These are phyloP conservation scores for Pseudachorutes palmiensis DNA, from an alignment of 1,140 invertebrate genomes.

Conservation along the genomic window DNA sequence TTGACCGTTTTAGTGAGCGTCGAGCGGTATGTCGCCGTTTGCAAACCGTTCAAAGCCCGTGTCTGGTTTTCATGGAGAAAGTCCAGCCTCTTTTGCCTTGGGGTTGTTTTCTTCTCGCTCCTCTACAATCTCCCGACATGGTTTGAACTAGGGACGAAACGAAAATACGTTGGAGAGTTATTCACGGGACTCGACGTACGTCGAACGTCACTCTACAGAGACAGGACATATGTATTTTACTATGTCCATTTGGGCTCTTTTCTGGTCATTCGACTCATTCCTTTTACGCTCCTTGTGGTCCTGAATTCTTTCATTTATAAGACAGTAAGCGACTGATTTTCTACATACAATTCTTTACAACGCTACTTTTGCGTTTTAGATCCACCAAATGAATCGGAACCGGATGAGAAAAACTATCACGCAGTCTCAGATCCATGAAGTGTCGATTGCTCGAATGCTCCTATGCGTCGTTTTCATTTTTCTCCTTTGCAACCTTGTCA, in stretches of 20 bases:
- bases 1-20: conserved; percentile 87
- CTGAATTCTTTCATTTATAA: conserved; percentile 82
- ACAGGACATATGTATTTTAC: conserved; percentile 64
- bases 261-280: conserved; percentile 80
- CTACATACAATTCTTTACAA: not conserved
- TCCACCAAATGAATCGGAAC: conserved; percentile 69
- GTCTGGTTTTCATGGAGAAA: conserved; percentile 82
- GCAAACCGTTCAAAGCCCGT: conserved; percentile 77
- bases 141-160: conserved; percentile 41
- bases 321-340: conserved; percentile 48
- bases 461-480: conserved; percentile 87
- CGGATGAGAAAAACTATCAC: conserved; percentile 68
- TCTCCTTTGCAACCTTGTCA: conserved; percentile 80
- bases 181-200: not conserved
- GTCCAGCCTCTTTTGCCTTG: conserved; percentile 70
- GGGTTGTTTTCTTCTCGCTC: conserved; percentile 68
- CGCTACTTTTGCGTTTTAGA: conserved; percentile 48
- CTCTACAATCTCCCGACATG: conserved; percentile 76
- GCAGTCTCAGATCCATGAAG: conserved; percentile 69
- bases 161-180: not conserved
- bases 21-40: conserved; percentile 91
- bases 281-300: conserved; percentile 69
- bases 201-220: conserved; percentile 34
- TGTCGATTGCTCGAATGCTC: conserved; percentile 85
- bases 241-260: conserved; percentile 89